These are phyloP conservation scores for Drosophila barbarae DNA, from an alignment of 2,888 invertebrate species.

Conservation along the genomic window DNA sequence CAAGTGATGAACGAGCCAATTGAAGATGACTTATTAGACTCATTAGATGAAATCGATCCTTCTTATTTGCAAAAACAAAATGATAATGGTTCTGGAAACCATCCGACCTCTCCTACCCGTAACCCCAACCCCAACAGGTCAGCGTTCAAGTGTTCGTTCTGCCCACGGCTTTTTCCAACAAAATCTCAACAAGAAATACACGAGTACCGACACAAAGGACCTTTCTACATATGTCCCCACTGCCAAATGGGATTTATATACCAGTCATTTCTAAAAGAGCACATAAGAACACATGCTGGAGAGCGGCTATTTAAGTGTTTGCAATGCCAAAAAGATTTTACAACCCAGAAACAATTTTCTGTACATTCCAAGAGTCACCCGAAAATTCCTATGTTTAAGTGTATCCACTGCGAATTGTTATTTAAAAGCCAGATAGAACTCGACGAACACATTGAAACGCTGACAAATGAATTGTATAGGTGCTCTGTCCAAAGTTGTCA, in stretches of 20 bases:
- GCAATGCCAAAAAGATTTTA: background rate
- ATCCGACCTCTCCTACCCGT: too few species aligned
- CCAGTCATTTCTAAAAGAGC: background rate
- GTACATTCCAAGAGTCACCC: constrained; percentile 1
- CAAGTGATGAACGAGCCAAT: background rate
- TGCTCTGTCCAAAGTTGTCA: background rate
- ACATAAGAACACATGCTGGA: background rate
- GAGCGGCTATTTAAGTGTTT: too few species aligned
- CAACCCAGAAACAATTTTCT: too few species aligned
- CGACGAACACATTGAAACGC: background rate
- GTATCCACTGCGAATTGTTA: background rate
- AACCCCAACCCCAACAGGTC: too few species aligned
- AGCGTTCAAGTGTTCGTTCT: background rate
- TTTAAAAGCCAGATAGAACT: background rate
- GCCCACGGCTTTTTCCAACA: background rate
- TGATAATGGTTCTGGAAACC: background rate
- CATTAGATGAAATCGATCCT: constrained; percentile 1
- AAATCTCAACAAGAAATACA: background rate
- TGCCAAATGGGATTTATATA: background rate
- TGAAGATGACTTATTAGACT: background rate
- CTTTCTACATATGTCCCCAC: background rate
- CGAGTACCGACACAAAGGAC: background rate
- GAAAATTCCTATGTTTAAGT: background rate
- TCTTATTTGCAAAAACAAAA: background rate
- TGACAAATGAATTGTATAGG: background rate